Percentiles rank a stretch among this genome's conserved stretches.
Conservation (phyloP, 2,797 vertebrate species). For the Clarias fuscus region DNA sequence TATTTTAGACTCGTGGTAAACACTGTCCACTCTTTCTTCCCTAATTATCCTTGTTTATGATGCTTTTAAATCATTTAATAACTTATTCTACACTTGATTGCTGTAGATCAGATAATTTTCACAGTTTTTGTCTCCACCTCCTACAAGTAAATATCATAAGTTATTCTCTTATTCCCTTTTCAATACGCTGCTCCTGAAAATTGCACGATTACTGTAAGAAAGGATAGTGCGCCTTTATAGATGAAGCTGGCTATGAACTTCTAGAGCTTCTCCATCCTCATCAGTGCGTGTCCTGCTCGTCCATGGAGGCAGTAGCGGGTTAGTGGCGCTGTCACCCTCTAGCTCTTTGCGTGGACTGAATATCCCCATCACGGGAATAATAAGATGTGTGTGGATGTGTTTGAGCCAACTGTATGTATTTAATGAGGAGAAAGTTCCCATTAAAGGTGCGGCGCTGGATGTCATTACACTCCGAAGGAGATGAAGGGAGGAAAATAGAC, state of each 20-base stretch:
- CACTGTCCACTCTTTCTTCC: too few relatives aligned
- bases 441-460: slow-evolving; percentile 70
- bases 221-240: neutral
- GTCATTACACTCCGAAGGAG: slow-evolving; percentile 64
- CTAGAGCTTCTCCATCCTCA: neutral
- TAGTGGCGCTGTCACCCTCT: neutral
- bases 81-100: neutral
- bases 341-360: neutral
- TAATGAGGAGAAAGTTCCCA: slow-evolving; percentile 73
- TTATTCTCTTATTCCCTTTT: neutral
- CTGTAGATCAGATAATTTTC: neutral
- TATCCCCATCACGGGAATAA: neutral
- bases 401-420: slow-evolving; percentile 67
- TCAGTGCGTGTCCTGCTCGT: neutral
- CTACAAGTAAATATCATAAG: neutral
- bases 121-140: neutral
- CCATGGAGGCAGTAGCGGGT: neutral
- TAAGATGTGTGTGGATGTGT: slow-evolving; percentile 34
- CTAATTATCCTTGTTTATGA: neutral
- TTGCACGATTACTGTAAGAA: neutral
- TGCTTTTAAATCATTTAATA: neutral
- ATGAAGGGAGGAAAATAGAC: slow-evolving; percentile 31
- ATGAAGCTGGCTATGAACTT: neutral
- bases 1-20: too few relatives aligned
- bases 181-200: neutral